Evolutionary conservation across 2,113 vertebrate genomes (phyloP), one percentile per base, ranked within the genome.

Genomic region (Salminus brasiliensis): DNA sequence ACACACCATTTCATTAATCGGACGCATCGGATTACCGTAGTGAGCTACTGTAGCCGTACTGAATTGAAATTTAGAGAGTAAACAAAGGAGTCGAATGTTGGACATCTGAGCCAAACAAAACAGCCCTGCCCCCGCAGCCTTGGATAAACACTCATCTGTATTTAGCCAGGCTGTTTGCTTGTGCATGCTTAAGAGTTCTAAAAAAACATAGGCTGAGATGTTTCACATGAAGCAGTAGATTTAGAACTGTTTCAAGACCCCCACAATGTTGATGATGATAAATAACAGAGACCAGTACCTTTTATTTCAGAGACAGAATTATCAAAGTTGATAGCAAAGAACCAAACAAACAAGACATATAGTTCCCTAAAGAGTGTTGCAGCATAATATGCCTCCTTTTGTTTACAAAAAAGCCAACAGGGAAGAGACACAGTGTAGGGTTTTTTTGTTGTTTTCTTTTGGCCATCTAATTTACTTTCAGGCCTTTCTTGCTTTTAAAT

Each of bases 1-100:
- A 27, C 69, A n/a, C 53, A 0, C 45, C 63, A 63, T 79, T 84
- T 84, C 47, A 36, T 80, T 67, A 82, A 83, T n/a, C 69, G 81
- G 70, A 70, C 68, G 1, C 32, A 25, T 36, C 7, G 36, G 65
- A 82, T 85, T 60, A 47, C 55, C 8, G 41, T 23, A 45, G 5
- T 21, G 43, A 70, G 67, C 49, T 74, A 12, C 52, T 65, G 68
- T 74, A 34, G 62, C 47, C 43, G 68, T 49, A 52, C 34, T 52
- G 66, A 34, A 74, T 67, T 55, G 72, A 43, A 68, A 23, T 72
- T 43, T 43, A 36, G 57, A 32, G 68, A 66, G 72, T 45, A 41
- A 57, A 30, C 41, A 39, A 73, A 82, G 71, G 13, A 78, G 76
- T 72, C 5, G 18, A 78, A 73, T 57, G 76, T 76, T 73, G n/a